Base-by-base conservation (phyloP, 1,140 invertebrate species). In the Euglossa dilemma region DNA sequence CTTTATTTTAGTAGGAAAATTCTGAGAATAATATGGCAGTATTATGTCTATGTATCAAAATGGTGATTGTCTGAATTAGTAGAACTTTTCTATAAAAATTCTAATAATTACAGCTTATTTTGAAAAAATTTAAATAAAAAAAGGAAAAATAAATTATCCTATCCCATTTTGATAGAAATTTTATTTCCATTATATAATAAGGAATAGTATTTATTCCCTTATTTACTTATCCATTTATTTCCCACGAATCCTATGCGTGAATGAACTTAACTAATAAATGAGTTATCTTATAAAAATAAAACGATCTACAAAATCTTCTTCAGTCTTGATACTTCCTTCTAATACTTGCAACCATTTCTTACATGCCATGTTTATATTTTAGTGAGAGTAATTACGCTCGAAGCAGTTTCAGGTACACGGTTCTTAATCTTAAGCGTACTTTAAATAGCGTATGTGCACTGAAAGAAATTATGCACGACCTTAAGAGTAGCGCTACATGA, bases 281-380 rank as follows among this genome's bases (percentile, higher is more conserved):
- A 8, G 12, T 79, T 52, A 50, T 80, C n/a, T 75, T 75, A 81
- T 36, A 75, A 76, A 81, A 81, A 81, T 81, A 81, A 54, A 43
- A 59, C 23, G 36, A 80, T 64, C 50, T 80, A 52, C 11, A 3
- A 52, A 43, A 23, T 23, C 64, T 28, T 28, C 14, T 52, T 52
- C 23, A 43, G 43, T 54, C 9, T 45, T 28, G 25, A 16, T 59
- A 63, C 14, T 52, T 36, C 0, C n/a, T 69, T 47, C 25, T 79
- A 71, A 79, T 78, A 78, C 64, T 78, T 70, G 25, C 18, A 45
- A 23, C n/a, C 7, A 5, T 67, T 36, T 50, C 12, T 63, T 59
- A 54, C 5, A 25, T 61, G 18, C 69, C 52, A 76, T 14, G 28
- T 18, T 25, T 25, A 11, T 70, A 52, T 20, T 61, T 59, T 6